Evolutionary conservation across 2,113 vertebrate genomes (phyloP), one percentile per base, ranked within the genome.

Genomic region (Scopus umbretta): DNA sequence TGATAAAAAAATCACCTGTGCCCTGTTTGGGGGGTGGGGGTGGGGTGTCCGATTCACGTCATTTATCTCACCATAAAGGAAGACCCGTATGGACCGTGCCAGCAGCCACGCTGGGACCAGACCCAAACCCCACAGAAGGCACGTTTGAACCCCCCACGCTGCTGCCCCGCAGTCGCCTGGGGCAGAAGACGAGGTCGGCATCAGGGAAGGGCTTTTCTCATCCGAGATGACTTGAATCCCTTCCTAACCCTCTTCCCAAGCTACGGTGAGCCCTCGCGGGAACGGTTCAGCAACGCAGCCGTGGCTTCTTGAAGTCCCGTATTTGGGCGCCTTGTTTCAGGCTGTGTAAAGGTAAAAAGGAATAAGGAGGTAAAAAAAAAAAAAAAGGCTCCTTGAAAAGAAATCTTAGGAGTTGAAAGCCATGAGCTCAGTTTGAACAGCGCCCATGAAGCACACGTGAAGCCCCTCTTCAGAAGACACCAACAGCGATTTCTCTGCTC

Each of bases 381-480:
- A 80, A 67, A 11, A 3, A 58, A 58, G n/a, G 20, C 16, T 58
- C 20, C 27, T 55, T 71, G 42, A 66, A 70, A 71, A 23, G 18
- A 62, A 70, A 76, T 17, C 0, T 18, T 40, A 9, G 10, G 23
- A 34, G 16, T 9, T 52, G 68, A 85, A 93, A 32, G 13, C 32
- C 12, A 9, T 17, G 13, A 23, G 30, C 73, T 21, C 9, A 34
- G 22, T 62, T 18, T 30, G 40, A 89, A 38, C 9, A 26, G 25
- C 16, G 56, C 61, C 25, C 2, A 2, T 0, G 7, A 5, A 47
- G 42, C 19, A 65, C 58, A 53, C 0, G 2, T 7, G 8, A 76
- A 80, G 36, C 12, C 53, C 15, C 14, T 21, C 23, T n/a, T 63
- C 47, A 47, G 53, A 50, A 86, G 67, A 32, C 6, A 12, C 30